A percentile compares a stretch with the other conserved stretches of the same genome.
These are phyloP conservation scores for Biston betularia DNA, from an alignment of 2,888 invertebrate genomes.

Conservation along the genomic window DNA sequence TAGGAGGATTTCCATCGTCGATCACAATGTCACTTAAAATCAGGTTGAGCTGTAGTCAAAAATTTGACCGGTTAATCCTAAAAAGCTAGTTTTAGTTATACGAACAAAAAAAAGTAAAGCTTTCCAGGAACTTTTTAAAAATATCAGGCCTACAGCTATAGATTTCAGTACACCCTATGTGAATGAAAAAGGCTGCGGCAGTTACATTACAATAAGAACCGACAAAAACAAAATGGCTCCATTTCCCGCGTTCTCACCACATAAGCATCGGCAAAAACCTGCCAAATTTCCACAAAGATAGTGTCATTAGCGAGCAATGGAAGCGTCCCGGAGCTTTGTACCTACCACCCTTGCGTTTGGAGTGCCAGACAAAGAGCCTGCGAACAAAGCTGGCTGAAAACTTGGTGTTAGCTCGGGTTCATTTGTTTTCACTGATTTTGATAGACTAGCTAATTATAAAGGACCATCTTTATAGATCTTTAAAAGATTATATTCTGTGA, in stretches of 20 bases:
- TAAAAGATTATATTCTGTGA: conserved; percentile 12
- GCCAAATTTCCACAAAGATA: conserved; percentile 58
- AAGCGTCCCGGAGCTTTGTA: conserved; percentile 40
- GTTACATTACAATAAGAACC: conserved; percentile 27
- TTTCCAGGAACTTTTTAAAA: conserved; percentile 1
- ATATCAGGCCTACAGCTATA: not conserved
- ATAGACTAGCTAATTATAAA: conserved; percentile 39
- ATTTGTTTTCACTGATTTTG: conserved; percentile 43
- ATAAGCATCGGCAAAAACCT: conserved; percentile 45
- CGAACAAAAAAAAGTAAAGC: not conserved
- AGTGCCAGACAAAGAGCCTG: conserved; percentile 36
- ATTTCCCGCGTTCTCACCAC: conserved; percentile 38
- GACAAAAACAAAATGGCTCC: conserved; percentile 42
- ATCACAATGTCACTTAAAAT: too few relatives aligned
- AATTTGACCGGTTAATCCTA: too few relatives aligned
- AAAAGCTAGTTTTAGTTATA: not conserved
- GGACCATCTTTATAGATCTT: conserved; percentile 15
- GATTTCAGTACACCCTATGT: not conserved
- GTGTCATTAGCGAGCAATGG: conserved; percentile 63
- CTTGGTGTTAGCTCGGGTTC: conserved; percentile 41
- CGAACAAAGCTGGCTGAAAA: conserved; percentile 41
- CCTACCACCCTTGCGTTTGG: conserved; percentile 23
- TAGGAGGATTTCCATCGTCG: too few relatives aligned
- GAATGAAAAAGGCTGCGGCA: conserved; percentile 20
- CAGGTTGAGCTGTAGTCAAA: too few relatives aligned